Evolutionary conservation across 92 coral and sea anemone genomes (phyloP).

Genomic region (Parazoanthus darwini): DNA sequence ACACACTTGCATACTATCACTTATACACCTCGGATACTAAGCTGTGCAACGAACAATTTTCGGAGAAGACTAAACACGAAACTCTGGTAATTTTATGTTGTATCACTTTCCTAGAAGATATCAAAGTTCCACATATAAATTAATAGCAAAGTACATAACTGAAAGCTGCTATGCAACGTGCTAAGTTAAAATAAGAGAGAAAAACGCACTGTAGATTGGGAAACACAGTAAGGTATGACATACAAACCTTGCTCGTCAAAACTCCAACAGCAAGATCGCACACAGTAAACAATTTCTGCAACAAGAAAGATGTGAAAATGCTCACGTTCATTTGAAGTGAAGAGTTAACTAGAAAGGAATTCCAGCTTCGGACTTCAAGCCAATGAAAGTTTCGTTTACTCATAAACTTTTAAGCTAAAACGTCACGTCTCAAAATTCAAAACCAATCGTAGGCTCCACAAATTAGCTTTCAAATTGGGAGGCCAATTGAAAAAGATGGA

Average conservation of each 20-base stretch:
- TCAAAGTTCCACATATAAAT: too few relatives aligned
- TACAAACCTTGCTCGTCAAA: constrained; percentile 68
- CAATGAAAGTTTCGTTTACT: not conserved
- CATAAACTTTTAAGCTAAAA: not conserved
- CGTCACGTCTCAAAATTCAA: not conserved
- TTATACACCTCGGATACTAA: too few relatives aligned
- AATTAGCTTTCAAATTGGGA: not conserved
- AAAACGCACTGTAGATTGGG: not conserved
- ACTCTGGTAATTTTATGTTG: too few relatives aligned
- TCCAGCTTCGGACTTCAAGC: not conserved
- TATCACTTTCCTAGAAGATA: too few relatives aligned
- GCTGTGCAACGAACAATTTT: too few relatives aligned
- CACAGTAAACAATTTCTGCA: constrained; percentile 82
- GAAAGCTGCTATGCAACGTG: too few relatives aligned
- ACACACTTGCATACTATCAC: too few relatives aligned
- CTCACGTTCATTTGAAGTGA: not conserved
- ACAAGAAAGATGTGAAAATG: not conserved
- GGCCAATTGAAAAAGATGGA: too few relatives aligned
- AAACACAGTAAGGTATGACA: not conserved
- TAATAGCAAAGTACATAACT: too few relatives aligned
- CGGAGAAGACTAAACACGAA: too few relatives aligned
- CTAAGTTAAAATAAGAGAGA: too few relatives aligned
- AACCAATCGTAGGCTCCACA: not conserved
- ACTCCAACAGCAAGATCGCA: constrained; percentile 90
- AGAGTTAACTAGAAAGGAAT: not conserved